phyloP scores from a whole-genome alignment of 2,797 vertebrate species.

The Labroides dimidiatus region DNA sequence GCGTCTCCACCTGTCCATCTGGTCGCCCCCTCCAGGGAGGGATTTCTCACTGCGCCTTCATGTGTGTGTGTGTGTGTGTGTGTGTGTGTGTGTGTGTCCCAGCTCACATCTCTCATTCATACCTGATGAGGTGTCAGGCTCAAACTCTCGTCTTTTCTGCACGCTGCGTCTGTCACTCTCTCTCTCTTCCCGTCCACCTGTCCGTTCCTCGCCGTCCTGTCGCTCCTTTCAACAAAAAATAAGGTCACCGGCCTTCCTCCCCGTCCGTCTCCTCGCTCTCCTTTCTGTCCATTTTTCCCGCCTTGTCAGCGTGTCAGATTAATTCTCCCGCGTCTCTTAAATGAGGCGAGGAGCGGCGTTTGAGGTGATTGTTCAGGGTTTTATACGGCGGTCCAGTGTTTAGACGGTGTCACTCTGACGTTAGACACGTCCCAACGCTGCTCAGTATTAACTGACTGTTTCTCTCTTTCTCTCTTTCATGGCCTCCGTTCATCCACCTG shows the following conservation, averaged over 20 bases:
- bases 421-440: not conserved
- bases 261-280: constrained; percentile 11
- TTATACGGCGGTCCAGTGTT: constrained; percentile 29
- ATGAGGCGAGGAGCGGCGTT: constrained; percentile 49
- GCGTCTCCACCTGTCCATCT: constrained; percentile 69
- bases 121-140: constrained; percentile 76
- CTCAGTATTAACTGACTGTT: constrained; percentile 49
- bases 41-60: constrained; percentile 30
- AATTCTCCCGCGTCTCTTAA: constrained; percentile 35
- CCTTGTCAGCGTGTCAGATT: constrained; percentile 49
- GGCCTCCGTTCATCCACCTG: constrained; percentile 1
- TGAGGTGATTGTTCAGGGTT: constrained; percentile 52
- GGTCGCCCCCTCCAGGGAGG: constrained; percentile 42
- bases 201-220: constrained; percentile 40
- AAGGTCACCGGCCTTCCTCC: constrained; percentile 31
- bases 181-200: constrained; percentile 42
- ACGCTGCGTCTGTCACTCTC: constrained; percentile 45
- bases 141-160: constrained; percentile 46
- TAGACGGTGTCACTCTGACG: constrained; percentile 38
- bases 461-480: constrained; percentile 42
- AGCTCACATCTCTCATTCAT: constrained; percentile 71
- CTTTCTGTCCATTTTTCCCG: constrained; percentile 13
- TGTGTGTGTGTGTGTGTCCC: constrained; percentile 45
- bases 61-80: constrained; percentile 25
- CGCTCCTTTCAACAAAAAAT: constrained; percentile 50